Evolutionary conservation across 2,797 vertebrate species (phyloP).

Genomic region (Darevskia nairensis): DNA sequence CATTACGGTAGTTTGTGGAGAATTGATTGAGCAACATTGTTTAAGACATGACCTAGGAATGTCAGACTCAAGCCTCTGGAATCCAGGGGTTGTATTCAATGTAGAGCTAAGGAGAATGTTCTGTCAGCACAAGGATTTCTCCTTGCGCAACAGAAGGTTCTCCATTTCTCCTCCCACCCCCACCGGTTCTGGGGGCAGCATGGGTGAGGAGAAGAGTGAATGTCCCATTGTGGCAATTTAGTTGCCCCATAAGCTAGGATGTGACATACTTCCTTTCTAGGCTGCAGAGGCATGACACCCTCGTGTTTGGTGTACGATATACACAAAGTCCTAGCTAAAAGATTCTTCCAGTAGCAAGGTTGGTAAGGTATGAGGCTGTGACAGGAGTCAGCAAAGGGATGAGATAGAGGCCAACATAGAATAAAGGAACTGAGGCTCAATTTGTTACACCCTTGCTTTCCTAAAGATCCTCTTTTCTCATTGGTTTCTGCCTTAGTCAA

Average conservation of each 20-base stretch:
- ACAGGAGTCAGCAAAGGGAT: not conserved
- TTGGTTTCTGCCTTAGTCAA: not conserved
- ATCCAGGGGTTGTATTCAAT: not conserved
- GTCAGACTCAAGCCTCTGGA: not conserved
- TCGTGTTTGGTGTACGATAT: not conserved
- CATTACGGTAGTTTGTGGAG: not conserved
- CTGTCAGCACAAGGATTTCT: too few relatives aligned
- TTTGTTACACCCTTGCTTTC: too few relatives aligned
- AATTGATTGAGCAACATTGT: not conserved
- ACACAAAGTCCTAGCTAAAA: not conserved
- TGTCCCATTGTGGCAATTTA: too few relatives aligned
- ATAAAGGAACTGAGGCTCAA: not conserved
- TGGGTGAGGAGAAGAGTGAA: too few relatives aligned
- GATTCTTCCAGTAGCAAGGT: too few relatives aligned
- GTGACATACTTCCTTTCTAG: not conserved
- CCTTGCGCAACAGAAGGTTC: too few relatives aligned
- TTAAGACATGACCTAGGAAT: not conserved
- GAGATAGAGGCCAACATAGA: not conserved
- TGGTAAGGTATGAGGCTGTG: not conserved
- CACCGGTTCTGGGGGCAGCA: too few relatives aligned
- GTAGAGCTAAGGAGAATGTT: too few relatives aligned
- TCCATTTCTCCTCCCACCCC: too few relatives aligned
- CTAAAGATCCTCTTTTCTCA: not conserved
- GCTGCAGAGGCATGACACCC: not conserved
- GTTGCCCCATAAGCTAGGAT: too few relatives aligned